Base-by-base conservation (phyloP, 2,113 vertebrate species). In the Verasper variegatus region DNA sequence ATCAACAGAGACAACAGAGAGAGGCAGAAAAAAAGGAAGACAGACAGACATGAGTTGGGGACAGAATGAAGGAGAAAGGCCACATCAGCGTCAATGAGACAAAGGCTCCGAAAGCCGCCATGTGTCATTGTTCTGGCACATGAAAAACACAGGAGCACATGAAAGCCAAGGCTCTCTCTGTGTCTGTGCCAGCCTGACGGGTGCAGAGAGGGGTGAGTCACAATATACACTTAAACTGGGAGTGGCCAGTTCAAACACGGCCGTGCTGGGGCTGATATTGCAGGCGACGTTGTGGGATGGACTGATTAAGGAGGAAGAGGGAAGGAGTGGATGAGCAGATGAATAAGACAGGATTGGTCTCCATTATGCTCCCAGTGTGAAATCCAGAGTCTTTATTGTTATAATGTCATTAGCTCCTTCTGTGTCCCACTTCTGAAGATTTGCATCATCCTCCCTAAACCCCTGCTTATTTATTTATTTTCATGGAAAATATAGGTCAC, bases 401-500 rank as follows among this genome's bases (percentile, higher is more conserved):
- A 80, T 77, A 79, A 84, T 79, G 74, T 89, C 81, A 90, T 93
- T 88, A 85, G 66, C 76, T 66, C 80, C 64, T 79, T 59, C 75
- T 84, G 84, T 87, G 89, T 92, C 90, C 91, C 91, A 92, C 81
- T 92, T 92, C 81, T 84, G 80, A 85, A 88, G 87, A 89, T 90
- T 91, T 92, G 90, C 86, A 82, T 83, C 86, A 83, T 76, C 74
- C 59, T 68, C 66, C 72, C 61, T 47, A 79, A 91, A 90, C 64
- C 80, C 52, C 68, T 62, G 72, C 81, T 94, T 91, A 91, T 93
- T 94, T 94, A 93, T 94, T 94, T 93, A 92, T 94, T 90, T 94
- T 84, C 80, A 83, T 62, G 47, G 72, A 78, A 91, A 93, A 95
- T 94, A 94, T 94, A 91, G 94, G 94, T 93, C 94, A 94, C 62